Conservation (phyloP, 2,888 invertebrate genomes). For the Sesia bembeciformis region DNA sequence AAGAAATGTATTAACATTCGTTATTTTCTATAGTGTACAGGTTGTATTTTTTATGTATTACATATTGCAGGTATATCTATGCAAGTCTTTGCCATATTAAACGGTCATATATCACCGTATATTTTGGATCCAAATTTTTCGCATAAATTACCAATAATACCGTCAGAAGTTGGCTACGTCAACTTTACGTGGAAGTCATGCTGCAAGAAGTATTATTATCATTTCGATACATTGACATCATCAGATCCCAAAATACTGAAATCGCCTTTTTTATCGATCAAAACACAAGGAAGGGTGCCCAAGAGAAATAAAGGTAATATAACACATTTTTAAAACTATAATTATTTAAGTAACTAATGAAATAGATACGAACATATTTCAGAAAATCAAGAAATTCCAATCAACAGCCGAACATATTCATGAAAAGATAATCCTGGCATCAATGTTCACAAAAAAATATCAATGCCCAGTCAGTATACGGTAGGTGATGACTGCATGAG, state of each 20-base stretch:
- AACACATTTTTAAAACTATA: neutral
- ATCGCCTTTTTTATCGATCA: conserved; percentile 91
- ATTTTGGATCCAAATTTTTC: conserved; percentile 93
- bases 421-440: too few relatives aligned
- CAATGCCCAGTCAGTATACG: too few relatives aligned
- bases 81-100: conserved; percentile 92
- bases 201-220: conserved; percentile 85
- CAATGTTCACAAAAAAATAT: too few relatives aligned
- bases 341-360: neutral
- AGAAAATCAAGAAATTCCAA: too few relatives aligned
- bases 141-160: conserved; percentile 90
- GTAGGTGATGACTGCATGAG: too few relatives aligned
- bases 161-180: conserved; percentile 91
- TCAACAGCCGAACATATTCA: too few relatives aligned
- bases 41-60: too few relatives aligned
- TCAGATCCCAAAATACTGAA: conserved; percentile 88
- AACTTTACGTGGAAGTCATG: conserved; percentile 95
- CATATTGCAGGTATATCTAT: conserved; percentile 81
- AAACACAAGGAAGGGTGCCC: conserved; percentile 89
- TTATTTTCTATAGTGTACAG: too few relatives aligned
- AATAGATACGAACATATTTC: neutral
- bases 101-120: conserved; percentile 89
- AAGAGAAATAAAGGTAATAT: conserved; percentile 85
- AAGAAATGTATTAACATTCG: too few relatives aligned
- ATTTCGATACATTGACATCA: conserved; percentile 90